Percentiles rank a stretch among this genome's conserved stretches.
Conservation (phyloP, 1,140 invertebrate species). For the Nylanderia fulva region DNA sequence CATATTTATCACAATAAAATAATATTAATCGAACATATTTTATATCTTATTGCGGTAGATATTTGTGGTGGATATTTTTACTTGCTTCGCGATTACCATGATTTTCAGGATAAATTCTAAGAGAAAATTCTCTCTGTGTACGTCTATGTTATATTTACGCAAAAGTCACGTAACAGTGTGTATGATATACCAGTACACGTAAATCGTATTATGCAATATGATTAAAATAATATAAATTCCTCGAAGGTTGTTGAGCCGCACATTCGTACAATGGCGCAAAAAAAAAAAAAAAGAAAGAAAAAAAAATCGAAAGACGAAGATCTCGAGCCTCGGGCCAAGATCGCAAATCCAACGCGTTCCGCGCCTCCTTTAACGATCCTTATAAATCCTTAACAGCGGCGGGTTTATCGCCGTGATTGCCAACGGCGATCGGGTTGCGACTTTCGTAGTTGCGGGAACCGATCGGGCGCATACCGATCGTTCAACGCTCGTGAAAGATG, state of each 20-base stretch:
- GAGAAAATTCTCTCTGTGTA: too few relatives aligned
- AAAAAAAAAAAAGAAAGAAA: neutral
- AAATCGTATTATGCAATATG: conserved; percentile 1
- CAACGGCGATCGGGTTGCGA: conserved; percentile 40
- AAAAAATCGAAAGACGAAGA: conserved; percentile 36
- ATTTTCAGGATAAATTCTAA: too few relatives aligned
- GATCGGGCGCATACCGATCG: conserved; percentile 43
- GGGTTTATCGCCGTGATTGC: conserved; percentile 57
- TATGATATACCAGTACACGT: neutral
- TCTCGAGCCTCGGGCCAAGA: conserved; percentile 43
- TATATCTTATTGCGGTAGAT: too few relatives aligned
- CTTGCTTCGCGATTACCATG: too few relatives aligned
- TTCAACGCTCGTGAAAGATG: conserved; percentile 16
- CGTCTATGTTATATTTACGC: too few relatives aligned
- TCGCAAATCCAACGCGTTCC: conserved; percentile 51
- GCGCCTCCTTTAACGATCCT: conserved; percentile 55
- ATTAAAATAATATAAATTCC: conserved; percentile 46
- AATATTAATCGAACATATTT: too few relatives aligned
- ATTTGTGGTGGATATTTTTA: too few relatives aligned
- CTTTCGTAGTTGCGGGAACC: conserved; percentile 46
- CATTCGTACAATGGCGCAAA: conserved; percentile 10
- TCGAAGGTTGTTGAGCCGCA: neutral
- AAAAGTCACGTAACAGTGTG: neutral
- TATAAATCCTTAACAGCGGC: conserved; percentile 60
- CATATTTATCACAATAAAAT: too few relatives aligned